A percentile compares a stretch with the other conserved stretches of the same genome.
These are phyloP conservation scores for Thunnus thynnus DNA, from an alignment of 2,113 vertebrate species.

Conservation along the genomic window DNA sequence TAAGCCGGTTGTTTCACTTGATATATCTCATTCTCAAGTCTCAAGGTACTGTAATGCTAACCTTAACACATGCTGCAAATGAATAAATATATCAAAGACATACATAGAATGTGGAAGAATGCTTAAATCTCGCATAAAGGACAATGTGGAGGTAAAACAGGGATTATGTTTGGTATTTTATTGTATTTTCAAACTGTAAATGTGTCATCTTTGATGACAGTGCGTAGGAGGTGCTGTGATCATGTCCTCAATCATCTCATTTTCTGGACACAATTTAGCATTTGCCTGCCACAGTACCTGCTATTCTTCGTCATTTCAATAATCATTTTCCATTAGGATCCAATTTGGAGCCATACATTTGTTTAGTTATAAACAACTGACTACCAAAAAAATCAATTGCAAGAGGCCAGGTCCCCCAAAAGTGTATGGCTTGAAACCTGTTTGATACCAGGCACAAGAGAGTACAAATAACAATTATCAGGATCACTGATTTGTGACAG, in stretches of 20 bases:
- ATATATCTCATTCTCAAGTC: slow-evolving; percentile 19
- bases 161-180: slow-evolving; percentile 21
- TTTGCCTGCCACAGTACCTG: slow-evolving; percentile 27
- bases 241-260: slow-evolving; percentile 36
- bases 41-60: slow-evolving; percentile 32
- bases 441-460: slow-evolving; percentile 47
- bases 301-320: slow-evolving; percentile 14
- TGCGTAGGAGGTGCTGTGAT: slow-evolving; percentile 47
- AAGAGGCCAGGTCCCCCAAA: slow-evolving; percentile 38
- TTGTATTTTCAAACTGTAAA: slow-evolving; percentile 41
- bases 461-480: slow-evolving; percentile 75
- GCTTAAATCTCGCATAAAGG: not conserved
- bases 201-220: slow-evolving; percentile 33
- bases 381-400: slow-evolving; percentile 62
- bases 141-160: not conserved
- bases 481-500: slow-evolving; percentile 78
- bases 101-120: not conserved
- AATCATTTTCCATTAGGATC: slow-evolving; percentile 26
- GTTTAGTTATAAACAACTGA: slow-evolving; percentile 31
- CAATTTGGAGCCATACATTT: slow-evolving; percentile 23
- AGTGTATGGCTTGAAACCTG: slow-evolving; percentile 46
- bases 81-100: slow-evolving; percentile 28
- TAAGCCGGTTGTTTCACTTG: too few species aligned
- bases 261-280: slow-evolving; percentile 28
- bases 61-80: slow-evolving; percentile 43